Conservation (phyloP, 1,140 invertebrate species). For the Brachionus angularis region DNA sequence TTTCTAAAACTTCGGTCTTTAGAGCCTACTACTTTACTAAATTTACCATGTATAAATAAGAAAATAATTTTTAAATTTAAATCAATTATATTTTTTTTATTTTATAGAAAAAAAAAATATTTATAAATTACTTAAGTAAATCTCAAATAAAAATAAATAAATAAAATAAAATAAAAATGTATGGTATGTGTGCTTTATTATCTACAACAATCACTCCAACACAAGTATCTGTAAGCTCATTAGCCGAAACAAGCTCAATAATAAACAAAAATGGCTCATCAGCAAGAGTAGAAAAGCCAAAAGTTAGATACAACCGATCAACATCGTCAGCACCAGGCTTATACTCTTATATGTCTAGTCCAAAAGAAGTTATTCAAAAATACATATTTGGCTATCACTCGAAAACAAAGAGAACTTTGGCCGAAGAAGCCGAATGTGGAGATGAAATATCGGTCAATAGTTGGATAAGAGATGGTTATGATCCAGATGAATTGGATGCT, state of each 20-base stretch:
- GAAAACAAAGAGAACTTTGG: constrained; percentile 36
- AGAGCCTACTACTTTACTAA: too few species aligned
- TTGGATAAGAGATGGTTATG: constrained; percentile 43
- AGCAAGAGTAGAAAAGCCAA: background rate
- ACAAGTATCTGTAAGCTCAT: background rate
- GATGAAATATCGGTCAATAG: constrained; percentile 5
- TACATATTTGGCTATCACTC: constrained; percentile 4
- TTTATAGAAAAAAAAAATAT: constrained; percentile 4
- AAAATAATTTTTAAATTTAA: constrained; percentile 4
- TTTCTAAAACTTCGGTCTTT: background rate
- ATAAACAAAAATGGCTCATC: background rate
- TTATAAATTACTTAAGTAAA: background rate
- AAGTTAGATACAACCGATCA: background rate
- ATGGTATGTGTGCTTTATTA: constrained; percentile 17
- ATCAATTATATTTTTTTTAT: background rate
- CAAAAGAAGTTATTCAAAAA: background rate
- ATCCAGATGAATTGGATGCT: constrained; percentile 34
- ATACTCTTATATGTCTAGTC: background rate
- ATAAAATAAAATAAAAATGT: background rate
- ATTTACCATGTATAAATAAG: constrained; percentile 2
- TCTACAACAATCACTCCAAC: background rate
- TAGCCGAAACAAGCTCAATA: background rate
- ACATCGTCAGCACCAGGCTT: background rate
- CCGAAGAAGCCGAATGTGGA: constrained; percentile 42
- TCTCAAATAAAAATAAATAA: background rate